Base-by-base conservation (phyloP, 2,888 invertebrate species). In the Mimas tiliae region DNA sequence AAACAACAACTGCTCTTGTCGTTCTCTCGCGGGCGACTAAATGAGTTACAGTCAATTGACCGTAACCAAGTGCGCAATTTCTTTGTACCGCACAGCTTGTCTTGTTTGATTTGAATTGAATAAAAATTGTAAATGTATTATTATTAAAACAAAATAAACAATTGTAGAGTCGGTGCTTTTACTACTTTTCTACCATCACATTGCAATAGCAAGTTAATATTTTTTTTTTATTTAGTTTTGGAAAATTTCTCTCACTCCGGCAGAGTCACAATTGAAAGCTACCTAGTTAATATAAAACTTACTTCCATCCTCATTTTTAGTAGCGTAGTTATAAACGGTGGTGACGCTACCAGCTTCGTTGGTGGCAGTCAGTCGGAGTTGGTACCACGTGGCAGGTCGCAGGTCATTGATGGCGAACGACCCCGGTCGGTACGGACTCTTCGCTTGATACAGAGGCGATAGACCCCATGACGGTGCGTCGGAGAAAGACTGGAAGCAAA, bases 291-390 rank as follows among this genome's bases (percentile, higher is more conserved):
- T 12, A 45, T 14, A 51, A 50, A 50, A 21, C 51, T 90, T 78
- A 95, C 95, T 94, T 69, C 96, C 96, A 72, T 94, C 94, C 67
- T 90, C 89, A 21, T 95, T 95, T 64, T 95, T 94, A 0, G 96
- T 96, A 2, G 95, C 94, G 70, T 95, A 95, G 65, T 83, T 91
- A 69, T 95, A 95, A 0, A 92, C 85, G 7, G 94, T 94, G 34
- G 93, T 92, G 0, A 95, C 94, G 14, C 93, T 90, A 0, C 96
- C 96, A 1, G 96, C 96, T 67, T 95, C 95, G 75, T 95, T 96
- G 71, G 93, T 90, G 0, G 95, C 95, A 0, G 94, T 94, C 6
- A 96, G 92, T 34, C 94, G 87, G 67, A 96, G 84, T 71, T 94
- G 94, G 84, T 96, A 96, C 94, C 95, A 95, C 0, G 95, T 94